Conservation (phyloP, 2,113 vertebrate genomes). For the Vulpes ferrilata region DNA sequence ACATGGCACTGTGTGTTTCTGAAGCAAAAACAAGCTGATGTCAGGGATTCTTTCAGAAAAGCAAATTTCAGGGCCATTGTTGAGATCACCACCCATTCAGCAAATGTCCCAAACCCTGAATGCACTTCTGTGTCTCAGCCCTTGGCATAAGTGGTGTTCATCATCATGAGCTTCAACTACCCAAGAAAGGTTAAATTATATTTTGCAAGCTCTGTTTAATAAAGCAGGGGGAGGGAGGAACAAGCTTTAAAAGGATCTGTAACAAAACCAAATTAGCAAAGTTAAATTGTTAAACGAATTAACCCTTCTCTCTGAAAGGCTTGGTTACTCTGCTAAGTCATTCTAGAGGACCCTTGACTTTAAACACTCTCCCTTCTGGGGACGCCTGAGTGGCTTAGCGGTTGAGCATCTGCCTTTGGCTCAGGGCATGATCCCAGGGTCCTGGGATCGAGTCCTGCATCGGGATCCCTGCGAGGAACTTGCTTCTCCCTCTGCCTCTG, state of each 20-base stretch:
- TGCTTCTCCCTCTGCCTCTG: no score
- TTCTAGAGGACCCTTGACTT: not conserved
- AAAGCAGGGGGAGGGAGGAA: not conserved
- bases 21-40: constrained; percentile 66
- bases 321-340: not conserved
- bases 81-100: constrained; percentile 49
- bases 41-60: constrained; percentile 60
- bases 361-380: not conserved
- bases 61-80: constrained; percentile 44
- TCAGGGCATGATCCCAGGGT: no score
- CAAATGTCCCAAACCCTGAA: not conserved
- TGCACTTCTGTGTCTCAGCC: not conserved
- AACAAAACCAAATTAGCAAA: not conserved
- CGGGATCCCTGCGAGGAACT: no score
- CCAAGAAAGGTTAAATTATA: not conserved
- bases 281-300: not conserved
- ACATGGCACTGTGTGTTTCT: not conserved
- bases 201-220: not conserved
- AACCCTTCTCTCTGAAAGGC: not conserved
- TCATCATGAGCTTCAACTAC: not conserved
- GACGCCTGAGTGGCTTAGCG: no score
- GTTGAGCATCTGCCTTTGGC: no score
- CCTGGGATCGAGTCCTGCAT: no score
- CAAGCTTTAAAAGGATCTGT: not conserved
- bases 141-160: not conserved